Percentiles rank a stretch among this genome's conserved stretches.
phyloP scores from a whole-genome alignment of 2,888 invertebrate genomes.

The Andrena hattorfiana region DNA sequence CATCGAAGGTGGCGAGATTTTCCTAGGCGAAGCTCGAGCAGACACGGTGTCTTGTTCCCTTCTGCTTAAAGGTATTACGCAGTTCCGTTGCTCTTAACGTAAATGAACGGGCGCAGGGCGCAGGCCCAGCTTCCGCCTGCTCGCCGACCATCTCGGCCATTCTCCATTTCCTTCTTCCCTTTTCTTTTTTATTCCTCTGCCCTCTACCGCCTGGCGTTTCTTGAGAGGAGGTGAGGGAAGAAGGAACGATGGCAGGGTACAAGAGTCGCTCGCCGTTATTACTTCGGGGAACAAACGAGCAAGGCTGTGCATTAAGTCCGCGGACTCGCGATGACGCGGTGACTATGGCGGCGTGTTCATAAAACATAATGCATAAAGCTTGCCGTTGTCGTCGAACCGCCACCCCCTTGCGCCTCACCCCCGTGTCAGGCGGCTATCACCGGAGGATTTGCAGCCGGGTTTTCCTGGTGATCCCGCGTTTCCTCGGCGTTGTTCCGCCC shows the following conservation, averaged over 20 bases:
- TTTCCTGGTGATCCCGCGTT: slow-evolving; percentile 21
- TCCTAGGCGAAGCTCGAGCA: slow-evolving; percentile 15
- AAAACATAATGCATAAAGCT: slow-evolving; percentile 71
- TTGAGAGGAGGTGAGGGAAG: background rate
- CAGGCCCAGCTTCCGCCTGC: slow-evolving; percentile 10
- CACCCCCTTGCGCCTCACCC: background rate
- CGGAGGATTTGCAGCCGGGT: slow-evolving; percentile 20
- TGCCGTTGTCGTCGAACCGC: slow-evolving; percentile 52
- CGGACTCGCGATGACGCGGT: slow-evolving; percentile 63
- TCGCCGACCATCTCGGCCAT: background rate
- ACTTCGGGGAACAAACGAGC: slow-evolving; percentile 71
- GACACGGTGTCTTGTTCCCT: slow-evolving; percentile 39
- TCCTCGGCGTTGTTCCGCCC: background rate
- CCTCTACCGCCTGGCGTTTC: background rate
- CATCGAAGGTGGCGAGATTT: slow-evolving; percentile 33
- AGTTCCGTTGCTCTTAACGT: slow-evolving; percentile 60
- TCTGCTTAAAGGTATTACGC: slow-evolving; percentile 54
- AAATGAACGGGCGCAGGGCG: slow-evolving; percentile 47
- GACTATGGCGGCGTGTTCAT: slow-evolving; percentile 62
- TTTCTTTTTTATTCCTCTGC: slow-evolving; percentile 3
- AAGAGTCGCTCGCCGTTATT: slow-evolving; percentile 66
- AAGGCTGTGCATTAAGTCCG: slow-evolving; percentile 70
- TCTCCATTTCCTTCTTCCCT: background rate
- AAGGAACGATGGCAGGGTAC: background rate
- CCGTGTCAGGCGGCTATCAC: background rate